Evolutionary conservation across 1,140 invertebrate species (phyloP).

Genomic region (Trachymyrmex septentrionalis): DNA sequence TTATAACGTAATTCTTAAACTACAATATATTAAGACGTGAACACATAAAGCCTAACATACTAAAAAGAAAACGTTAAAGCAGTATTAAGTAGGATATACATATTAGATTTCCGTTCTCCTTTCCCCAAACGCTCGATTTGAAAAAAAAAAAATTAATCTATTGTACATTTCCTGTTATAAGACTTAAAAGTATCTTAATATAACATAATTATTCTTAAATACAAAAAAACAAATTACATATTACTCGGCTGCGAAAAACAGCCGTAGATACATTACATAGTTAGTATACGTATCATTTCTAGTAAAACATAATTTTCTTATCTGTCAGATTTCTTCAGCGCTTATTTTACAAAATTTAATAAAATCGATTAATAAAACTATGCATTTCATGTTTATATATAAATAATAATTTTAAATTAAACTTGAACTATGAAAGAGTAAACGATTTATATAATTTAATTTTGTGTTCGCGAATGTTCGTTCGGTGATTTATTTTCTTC

Average conservation of each 20-base stretch:
- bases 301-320: neutral
- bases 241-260: neutral
- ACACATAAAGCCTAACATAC: neutral
- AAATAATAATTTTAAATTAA: neutral
- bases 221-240: neutral
- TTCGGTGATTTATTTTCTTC: neutral
- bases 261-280: neutral
- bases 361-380: neutral
- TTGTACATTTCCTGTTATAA: neutral
- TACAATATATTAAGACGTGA: neutral
- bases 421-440: neutral
- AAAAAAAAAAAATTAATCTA: neutral
- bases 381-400: too few species aligned
- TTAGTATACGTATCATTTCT: neutral
- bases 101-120: neutral
- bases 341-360: neutral
- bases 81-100: neutral
- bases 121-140: neutral
- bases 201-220: neutral
- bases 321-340: neutral
- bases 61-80: neutral
- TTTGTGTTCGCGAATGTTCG: neutral
- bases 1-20: too few species aligned
- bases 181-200: constrained; percentile 6
- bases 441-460: neutral